These are phyloP conservation scores for Cremastobaeus sp. DNA, from an alignment of 2,888 invertebrate genomes.

Conservation along the genomic window DNA sequence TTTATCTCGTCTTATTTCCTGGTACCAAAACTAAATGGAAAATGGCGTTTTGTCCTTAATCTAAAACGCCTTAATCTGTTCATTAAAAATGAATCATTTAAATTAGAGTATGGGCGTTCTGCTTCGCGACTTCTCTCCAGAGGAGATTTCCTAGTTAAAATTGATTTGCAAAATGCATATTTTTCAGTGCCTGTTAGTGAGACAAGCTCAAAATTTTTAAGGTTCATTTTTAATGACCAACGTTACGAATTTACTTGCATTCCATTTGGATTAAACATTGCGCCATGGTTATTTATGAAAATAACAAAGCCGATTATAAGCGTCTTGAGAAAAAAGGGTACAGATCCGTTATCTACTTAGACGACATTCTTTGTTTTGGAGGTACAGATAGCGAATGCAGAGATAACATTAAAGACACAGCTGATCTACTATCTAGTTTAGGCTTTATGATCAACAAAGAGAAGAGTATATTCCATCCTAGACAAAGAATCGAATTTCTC, in stretches of 20 bases:
- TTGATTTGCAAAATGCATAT: constrained; percentile 23
- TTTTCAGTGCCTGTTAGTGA: not conserved
- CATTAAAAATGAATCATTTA: constrained; percentile 12
- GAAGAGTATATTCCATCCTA: constrained; percentile 13
- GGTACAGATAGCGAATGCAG: no score
- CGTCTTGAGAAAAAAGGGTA: no score
- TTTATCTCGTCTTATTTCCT: constrained; percentile 7
- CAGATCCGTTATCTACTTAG: no score
- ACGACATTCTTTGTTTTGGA: no score
- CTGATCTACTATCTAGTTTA: not conserved
- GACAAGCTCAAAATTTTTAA: not conserved
- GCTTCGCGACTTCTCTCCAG: not conserved
- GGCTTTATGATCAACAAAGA: constrained; percentile 28
- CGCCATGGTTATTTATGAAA: no score
- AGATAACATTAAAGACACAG: no score
- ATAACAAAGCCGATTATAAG: no score
- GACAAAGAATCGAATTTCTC: constrained; percentile 20
- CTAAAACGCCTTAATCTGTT: constrained; percentile 26
- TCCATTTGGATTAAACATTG: no score
- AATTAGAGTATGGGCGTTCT: constrained; percentile 14
- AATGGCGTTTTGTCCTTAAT: constrained; percentile 17
- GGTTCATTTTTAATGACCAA: no score
- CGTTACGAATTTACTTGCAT: no score
- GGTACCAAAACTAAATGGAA: constrained; percentile 3
- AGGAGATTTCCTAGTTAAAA: constrained; percentile 8